phyloP scores from a whole-genome alignment of 1,140 invertebrate genomes.

The Pogonognathellus flavescens region DNA sequence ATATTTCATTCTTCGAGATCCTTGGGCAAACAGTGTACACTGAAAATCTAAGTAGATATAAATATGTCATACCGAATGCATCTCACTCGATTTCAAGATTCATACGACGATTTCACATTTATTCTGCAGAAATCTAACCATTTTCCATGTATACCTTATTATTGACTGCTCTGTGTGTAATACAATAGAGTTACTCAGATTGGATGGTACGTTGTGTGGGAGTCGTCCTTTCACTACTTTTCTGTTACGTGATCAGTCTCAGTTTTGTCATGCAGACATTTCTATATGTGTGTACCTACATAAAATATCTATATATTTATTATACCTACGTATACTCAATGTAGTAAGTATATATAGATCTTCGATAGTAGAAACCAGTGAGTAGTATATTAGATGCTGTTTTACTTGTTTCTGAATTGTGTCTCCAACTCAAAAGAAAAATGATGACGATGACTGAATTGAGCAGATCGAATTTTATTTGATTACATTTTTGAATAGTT shows the following conservation, averaged over 20 bases:
- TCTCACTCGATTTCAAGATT: neutral
- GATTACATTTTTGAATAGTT: slow-evolving; percentile 9
- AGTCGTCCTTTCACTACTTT: neutral
- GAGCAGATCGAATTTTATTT: slow-evolving; percentile 37
- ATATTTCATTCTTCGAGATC: neutral
- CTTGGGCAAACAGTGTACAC: neutral
- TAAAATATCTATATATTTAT: too few relatives aligned
- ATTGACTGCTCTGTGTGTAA: neutral
- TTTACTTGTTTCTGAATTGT: neutral
- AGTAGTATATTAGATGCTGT: too few relatives aligned
- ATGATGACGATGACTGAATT: slow-evolving; percentile 35
- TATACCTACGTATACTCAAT: too few relatives aligned
- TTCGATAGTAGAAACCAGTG: neutral
- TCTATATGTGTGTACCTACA: too few relatives aligned
- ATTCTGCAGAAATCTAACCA: too few relatives aligned
- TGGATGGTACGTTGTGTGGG: neutral
- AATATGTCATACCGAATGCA: neutral
- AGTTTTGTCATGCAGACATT: too few relatives aligned
- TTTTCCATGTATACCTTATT: neutral
- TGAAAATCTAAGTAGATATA: slow-evolving; percentile 1
- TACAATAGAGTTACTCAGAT: neutral
- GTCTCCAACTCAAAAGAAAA: neutral
- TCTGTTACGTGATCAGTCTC: too few relatives aligned
- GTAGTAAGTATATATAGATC: neutral
- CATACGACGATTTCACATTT: neutral